Evolutionary conservation across 30 jellyfish, hydroid and myxozoan species (phyloP).

Genomic region (Hydra vulgaris): DNA sequence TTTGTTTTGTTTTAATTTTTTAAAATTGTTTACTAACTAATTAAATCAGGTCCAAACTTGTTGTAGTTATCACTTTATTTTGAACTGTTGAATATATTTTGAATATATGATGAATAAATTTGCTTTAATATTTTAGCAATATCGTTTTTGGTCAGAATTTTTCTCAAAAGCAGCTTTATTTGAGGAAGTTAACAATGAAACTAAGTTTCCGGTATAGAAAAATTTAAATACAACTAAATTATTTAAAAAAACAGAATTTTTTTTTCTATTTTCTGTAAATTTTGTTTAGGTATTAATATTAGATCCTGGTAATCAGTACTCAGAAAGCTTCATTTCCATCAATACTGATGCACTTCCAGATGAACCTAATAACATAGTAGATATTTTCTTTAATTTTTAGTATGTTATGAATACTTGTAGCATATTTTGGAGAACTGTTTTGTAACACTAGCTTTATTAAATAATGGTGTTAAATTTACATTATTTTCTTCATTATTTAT

Average conservation of each 20-base stretch:
- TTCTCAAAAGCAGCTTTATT: slow-evolving; percentile 51
- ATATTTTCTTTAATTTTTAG: too few relatives aligned
- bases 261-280: neutral
- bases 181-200: slow-evolving; percentile 24
- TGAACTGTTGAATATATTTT: too few relatives aligned
- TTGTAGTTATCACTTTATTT: neutral
- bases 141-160: slow-evolving; percentile 75
- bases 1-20: too few relatives aligned
- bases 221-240: neutral
- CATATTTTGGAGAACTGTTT: too few relatives aligned
- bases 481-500: neutral
- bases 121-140: slow-evolving; percentile 24
- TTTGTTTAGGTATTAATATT: slow-evolving; percentile 42
- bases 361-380: slow-evolving; percentile 20
- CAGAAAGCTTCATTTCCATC: slow-evolving; percentile 53
- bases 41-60: too few relatives aligned
- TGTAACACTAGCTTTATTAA: too few relatives aligned
- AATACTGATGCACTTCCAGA: slow-evolving; percentile 24
- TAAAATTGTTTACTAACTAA: too few relatives aligned
- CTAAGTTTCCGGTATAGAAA: slow-evolving; percentile 64
- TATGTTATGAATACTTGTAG: too few relatives aligned
- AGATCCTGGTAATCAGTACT: slow-evolving; percentile 67
- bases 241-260: neutral
- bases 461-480: too few relatives aligned
- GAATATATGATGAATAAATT: too few relatives aligned